Percentiles rank a stretch among this genome's conserved stretches.
Conservation (phyloP, 2,797 vertebrate species). For the Gadopsis marmoratus region DNA sequence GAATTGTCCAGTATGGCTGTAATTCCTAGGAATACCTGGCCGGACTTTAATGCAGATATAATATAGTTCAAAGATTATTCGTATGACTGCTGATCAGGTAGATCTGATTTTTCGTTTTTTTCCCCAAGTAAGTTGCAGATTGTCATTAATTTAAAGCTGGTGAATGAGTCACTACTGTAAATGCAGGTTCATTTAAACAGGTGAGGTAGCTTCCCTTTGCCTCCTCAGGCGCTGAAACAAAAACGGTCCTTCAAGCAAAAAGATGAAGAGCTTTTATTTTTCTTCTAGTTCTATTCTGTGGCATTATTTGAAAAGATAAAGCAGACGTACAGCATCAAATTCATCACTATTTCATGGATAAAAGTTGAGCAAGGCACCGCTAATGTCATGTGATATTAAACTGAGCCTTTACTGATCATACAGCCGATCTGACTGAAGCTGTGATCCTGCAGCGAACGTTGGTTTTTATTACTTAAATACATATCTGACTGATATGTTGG, state of each 20-base stretch:
- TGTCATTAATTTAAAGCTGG: neutral
- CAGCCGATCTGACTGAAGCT: neutral
- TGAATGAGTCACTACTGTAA: slow-evolving; percentile 35
- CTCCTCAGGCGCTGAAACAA: slow-evolving; percentile 24
- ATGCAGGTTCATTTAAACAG: slow-evolving; percentile 19
- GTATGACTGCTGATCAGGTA: neutral
- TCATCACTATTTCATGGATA: neutral
- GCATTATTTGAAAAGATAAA: neutral
- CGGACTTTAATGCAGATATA: neutral
- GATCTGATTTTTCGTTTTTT: too few relatives aligned
- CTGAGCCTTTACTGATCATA: neutral
- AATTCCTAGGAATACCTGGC: neutral
- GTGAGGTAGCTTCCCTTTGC: slow-evolving; percentile 25
- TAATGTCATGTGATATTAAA: neutral
- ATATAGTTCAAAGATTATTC: neutral
- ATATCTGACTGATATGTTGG: neutral
- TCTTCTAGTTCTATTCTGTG: neutral
- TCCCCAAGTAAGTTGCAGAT: neutral
- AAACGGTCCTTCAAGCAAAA: neutral
- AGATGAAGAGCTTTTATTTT: neutral
- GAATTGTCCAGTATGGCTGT: neutral
- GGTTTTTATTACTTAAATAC: neutral
- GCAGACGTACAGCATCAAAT: neutral
- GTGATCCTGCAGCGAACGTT: neutral
- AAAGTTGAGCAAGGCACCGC: neutral